Evolutionary conservation across 2,888 invertebrate genomes (phyloP), one percentile per base, ranked within the genome.

Genomic region (Netelia fuscicornis): DNA sequence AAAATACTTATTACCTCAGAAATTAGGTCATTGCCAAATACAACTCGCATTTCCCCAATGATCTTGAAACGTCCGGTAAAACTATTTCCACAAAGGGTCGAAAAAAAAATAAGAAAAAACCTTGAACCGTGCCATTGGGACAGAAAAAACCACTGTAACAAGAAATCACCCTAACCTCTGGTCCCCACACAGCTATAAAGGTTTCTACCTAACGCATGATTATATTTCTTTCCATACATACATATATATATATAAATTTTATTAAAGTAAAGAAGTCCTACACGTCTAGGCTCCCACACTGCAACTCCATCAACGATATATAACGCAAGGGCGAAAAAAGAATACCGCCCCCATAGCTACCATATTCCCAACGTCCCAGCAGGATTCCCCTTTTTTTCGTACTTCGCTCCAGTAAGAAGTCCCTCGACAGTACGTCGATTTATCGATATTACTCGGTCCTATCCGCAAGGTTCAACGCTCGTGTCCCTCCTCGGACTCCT

Each of bases 371-470:
- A 79, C 58, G 84, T 85, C 84, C 86, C 87, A 70, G 74, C 64
- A 88, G 88, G 83, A 83, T 85, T 68, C 65, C 87, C 88, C 62
- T 84, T 87, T 86, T 86, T 89, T 89, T 87, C 82, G 86, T 86
- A 83, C 87, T 90, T 89, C 83, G 85, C 86, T 83, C 74, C 84
- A 79, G 79, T 77, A 79, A 52, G 65, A 81, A 70, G 54, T 78
- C 78, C 60, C 52, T 54, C 74, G 77, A 71, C 25, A 70, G 17
- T 37, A 23, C 72, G 87, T 89, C 90, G 88, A 92, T 92, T 91
- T 92, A 91, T 91, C 90, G 91, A 88, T 89, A 89, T 90, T 92
- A 90, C 89, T 76, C 52, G 30, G 56, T 64, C 62, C 62, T 25
- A 74, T 65, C 60, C 67, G 20, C 44, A 48, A 5, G 67, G 58